Percentiles rank a stretch among this genome's conserved stretches.
Conservation (phyloP, 2,888 invertebrate species). For the Hermodice carunculata region DNA sequence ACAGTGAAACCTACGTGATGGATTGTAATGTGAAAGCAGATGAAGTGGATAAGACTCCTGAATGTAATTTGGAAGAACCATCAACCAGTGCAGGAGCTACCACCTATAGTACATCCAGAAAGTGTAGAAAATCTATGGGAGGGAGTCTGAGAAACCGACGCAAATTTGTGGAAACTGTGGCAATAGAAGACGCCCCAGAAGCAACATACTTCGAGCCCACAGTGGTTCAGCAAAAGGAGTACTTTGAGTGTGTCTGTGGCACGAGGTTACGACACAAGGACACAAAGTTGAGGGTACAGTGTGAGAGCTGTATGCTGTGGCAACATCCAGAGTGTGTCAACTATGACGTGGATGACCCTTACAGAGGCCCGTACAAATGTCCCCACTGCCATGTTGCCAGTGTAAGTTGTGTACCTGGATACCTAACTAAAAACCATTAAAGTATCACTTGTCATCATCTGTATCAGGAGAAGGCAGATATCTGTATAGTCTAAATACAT, state of each 20-base stretch:
- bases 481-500: too few relatives aligned
- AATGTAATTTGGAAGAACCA: too few relatives aligned
- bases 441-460: too few relatives aligned
- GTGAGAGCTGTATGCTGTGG: constrained; percentile 74
- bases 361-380: constrained; percentile 73
- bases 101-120: too few relatives aligned
- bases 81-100: too few relatives aligned
- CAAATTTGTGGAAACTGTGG: neutral
- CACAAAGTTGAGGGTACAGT: constrained; percentile 70
- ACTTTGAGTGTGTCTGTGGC: constrained; percentile 23
- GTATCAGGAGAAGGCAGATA: too few relatives aligned
- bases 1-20: too few relatives aligned
- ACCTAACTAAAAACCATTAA: too few relatives aligned
- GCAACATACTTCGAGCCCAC: neutral
- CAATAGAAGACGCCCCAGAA: neutral
- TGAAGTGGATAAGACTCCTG: too few relatives aligned
- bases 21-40: too few relatives aligned
- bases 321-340: constrained; percentile 79
- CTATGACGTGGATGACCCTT: constrained; percentile 64
- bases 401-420: constrained; percentile 61
- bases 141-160: too few relatives aligned
- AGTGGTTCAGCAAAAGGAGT: neutral
- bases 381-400: constrained; percentile 77
- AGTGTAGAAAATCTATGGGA: too few relatives aligned
- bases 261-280: neutral